Evolutionary conservation across 2,113 vertebrate genomes (phyloP).

Genomic region (Anhinga rufa): DNA sequence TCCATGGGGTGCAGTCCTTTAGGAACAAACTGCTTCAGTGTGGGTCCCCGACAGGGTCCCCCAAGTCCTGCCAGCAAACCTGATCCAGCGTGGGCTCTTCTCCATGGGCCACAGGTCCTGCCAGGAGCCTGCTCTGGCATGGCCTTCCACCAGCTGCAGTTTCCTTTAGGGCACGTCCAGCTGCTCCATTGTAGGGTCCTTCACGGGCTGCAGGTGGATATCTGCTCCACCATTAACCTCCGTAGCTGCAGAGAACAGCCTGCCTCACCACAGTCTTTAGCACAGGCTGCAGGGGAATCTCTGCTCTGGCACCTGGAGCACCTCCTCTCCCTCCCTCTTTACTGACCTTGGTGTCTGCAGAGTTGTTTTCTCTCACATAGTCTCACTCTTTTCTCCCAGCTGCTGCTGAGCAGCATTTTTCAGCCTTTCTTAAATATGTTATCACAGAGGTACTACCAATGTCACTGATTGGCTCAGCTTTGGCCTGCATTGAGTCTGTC

Average conservation of each 20-base stretch:
- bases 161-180: not conserved
- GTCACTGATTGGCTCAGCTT: not conserved
- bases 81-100: not conserved
- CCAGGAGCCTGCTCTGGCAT: rapidly evolving
- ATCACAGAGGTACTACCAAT: not conserved
- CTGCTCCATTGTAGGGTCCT: rapidly evolving
- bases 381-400: not conserved
- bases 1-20: not conserved
- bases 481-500: not conserved
- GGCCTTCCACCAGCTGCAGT: not conserved
- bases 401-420: not conserved
- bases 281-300: not conserved
- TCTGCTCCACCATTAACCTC: not conserved
- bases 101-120: not conserved
- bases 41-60: not conserved
- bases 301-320: not conserved
- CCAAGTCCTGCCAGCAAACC: not conserved
- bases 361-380: not conserved
- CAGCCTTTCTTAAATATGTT: not conserved
- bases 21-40: not conserved
- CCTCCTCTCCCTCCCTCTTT: not conserved
- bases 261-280: rapidly evolving
- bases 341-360: not conserved
- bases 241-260: not conserved
- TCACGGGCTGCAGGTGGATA: too few relatives aligned